Evolutionary conservation across 2,888 invertebrate species (phyloP).

Genomic region (Pammene fasciana): DNA sequence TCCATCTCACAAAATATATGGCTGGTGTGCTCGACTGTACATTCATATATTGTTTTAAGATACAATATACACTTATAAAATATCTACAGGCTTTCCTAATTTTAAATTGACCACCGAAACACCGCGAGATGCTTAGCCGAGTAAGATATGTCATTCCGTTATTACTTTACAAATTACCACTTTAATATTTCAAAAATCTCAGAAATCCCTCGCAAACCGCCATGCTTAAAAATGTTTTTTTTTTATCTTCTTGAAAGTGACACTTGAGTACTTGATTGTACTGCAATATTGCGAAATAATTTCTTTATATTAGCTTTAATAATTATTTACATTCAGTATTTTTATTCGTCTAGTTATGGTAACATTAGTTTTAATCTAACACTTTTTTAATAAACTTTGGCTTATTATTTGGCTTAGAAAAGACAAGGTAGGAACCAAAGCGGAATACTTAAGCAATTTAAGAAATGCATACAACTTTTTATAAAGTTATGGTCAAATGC

Average conservation of each 20-base stretch:
- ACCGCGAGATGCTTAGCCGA: conserved; percentile 47
- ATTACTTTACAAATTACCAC: conserved; percentile 46
- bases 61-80: conserved; percentile 52
- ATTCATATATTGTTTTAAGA: conserved; percentile 48
- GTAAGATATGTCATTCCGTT: conserved; percentile 69
- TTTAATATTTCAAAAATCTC: conserved; percentile 35
- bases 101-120: conserved; percentile 58
- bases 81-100: conserved; percentile 52
- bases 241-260: conserved; percentile 56
- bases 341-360: conserved; percentile 42
- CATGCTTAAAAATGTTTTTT: conserved; percentile 44
- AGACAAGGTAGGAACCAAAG: conserved; percentile 56
- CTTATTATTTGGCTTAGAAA: conserved; percentile 75
- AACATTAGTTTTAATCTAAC: conserved; percentile 47
- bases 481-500: conserved; percentile 53
- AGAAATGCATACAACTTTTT: conserved; percentile 43
- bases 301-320: conserved; percentile 44
- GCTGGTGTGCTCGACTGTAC: conserved; percentile 66
- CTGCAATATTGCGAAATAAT: conserved; percentile 56
- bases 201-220: conserved; percentile 3
- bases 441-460: conserved; percentile 43
- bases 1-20: conserved; percentile 62
- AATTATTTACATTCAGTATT: conserved; percentile 47
- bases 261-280: conserved; percentile 67
- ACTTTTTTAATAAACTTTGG: conserved; percentile 69